phyloP scores from a whole-genome alignment of 2,888 invertebrate genomes.

The Gastracanthus pulcherrimus region DNA sequence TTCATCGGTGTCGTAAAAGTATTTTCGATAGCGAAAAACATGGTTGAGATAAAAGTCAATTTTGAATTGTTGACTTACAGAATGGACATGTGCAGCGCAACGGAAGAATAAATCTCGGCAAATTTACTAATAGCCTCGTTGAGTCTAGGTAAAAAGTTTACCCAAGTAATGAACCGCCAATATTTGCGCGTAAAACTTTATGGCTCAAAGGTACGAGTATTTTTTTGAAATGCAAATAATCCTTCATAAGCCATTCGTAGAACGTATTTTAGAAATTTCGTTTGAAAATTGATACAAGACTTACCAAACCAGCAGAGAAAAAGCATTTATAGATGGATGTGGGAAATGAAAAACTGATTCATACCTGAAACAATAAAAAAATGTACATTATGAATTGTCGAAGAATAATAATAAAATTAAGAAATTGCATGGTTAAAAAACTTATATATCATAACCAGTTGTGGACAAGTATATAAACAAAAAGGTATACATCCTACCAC shows the following conservation, averaged over 20 bases:
- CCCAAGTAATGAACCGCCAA: background rate
- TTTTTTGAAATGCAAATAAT: too few species aligned
- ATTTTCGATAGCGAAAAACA: too few species aligned
- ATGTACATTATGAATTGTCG: slow-evolving; percentile 12
- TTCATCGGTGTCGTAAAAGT: too few species aligned
- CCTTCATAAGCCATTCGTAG: too few species aligned
- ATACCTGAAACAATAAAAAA: slow-evolving; percentile 33
- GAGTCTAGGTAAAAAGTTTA: background rate
- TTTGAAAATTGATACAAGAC: background rate
- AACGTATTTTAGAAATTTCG: background rate
- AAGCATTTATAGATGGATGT: background rate
- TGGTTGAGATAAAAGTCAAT: too few species aligned
- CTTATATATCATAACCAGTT: too few species aligned
- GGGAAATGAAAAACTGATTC: background rate
- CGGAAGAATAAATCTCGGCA: background rate
- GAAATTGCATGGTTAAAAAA: too few species aligned
- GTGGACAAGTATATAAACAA: too few species aligned
- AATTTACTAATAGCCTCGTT: background rate
- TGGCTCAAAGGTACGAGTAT: background rate
- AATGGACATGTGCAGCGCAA: background rate
- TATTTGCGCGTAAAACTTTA: background rate
- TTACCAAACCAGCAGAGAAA: slow-evolving; percentile 16
- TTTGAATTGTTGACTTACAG: background rate
- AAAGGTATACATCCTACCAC: too few species aligned
- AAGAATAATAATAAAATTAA: too few species aligned